A percentile compares a stretch with the other conserved stretches of the same genome.
phyloP scores from a whole-genome alignment of 1,140 invertebrate genomes.

The Saccostrea echinata region DNA sequence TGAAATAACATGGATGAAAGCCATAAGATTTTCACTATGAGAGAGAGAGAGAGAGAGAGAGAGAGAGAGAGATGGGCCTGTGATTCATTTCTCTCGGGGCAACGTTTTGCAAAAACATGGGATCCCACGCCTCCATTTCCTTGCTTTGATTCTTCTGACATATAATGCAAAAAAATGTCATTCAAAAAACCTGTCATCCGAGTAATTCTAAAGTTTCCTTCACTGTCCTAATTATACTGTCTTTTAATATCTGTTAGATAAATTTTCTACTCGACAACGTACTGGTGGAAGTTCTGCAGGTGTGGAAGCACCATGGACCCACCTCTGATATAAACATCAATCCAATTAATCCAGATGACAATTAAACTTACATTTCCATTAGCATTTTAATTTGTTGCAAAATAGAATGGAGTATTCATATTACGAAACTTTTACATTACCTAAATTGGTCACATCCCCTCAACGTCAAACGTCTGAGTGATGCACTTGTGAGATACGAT shows the following conservation, averaged over 20 bases:
- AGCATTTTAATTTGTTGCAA: conserved; percentile 27
- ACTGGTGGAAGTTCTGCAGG: conserved; percentile 25
- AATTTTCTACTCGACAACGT: conserved; percentile 35
- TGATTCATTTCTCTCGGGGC: neutral
- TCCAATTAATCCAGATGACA: conserved; percentile 29
- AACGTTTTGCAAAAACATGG: neutral
- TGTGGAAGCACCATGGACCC: neutral
- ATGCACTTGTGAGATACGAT: conserved; percentile 22
- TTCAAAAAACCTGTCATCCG: conserved; percentile 32
- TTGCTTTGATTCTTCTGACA: neutral
- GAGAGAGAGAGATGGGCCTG: neutral
- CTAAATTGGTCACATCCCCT: conserved; percentile 23
- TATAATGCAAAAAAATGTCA: conserved; percentile 26
- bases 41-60: conserved; percentile 35
- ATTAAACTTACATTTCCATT: conserved; percentile 39
- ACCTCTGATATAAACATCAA: conserved; percentile 7
- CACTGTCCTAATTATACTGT: conserved; percentile 25
- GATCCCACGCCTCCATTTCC: conserved; percentile 8
- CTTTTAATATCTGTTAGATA: conserved; percentile 42
- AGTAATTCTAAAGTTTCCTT: conserved; percentile 27
- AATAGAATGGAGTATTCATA: conserved; percentile 30
- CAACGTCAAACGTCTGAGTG: conserved; percentile 26
- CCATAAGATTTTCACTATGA: neutral
- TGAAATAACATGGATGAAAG: too few relatives aligned
- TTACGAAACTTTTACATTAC: conserved; percentile 37